Conservation (phyloP, 2,797 vertebrate species). For the Sebastes miniatus region DNA sequence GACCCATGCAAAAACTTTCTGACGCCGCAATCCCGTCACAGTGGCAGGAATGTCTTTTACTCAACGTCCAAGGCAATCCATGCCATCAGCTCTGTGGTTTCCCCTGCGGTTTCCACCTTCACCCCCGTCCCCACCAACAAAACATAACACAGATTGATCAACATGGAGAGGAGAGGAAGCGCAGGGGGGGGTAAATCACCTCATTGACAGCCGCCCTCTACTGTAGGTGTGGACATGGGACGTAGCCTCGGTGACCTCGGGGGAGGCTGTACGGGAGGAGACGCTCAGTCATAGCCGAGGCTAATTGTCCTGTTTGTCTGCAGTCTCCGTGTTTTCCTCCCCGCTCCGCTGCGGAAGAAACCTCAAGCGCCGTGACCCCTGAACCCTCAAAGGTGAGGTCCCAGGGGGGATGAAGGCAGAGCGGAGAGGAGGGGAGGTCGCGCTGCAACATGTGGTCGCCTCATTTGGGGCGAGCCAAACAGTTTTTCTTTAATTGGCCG, state of each 20-base stretch:
- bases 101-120: constrained; percentile 39
- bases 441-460: constrained; percentile 87
- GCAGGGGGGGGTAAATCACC: constrained; percentile 36
- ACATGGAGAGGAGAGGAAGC: constrained; percentile 8
- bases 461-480: constrained; percentile 85
- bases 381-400: constrained; percentile 72
- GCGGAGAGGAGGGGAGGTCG: constrained; percentile 52
- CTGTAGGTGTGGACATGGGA: constrained; percentile 44
- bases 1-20: constrained; percentile 1
- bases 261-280: constrained; percentile 12
- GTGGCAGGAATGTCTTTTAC: not conserved
- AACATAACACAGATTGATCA: constrained; percentile 23
- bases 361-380: constrained; percentile 84
- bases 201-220: constrained; percentile 45
- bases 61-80: constrained; percentile 15
- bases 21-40: constrained; percentile 17
- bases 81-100: constrained; percentile 22
- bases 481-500: constrained; percentile 86
- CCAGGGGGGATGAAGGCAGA: constrained; percentile 36
- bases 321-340: constrained; percentile 65
- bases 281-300: constrained; percentile 35
- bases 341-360: constrained; percentile 80
- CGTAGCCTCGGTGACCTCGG: constrained; percentile 36
- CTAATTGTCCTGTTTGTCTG: constrained; percentile 71
- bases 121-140: not conserved